Evolutionary conservation across 2,888 invertebrate genomes (phyloP).

Genomic region (Cantharis nigra): DNA sequence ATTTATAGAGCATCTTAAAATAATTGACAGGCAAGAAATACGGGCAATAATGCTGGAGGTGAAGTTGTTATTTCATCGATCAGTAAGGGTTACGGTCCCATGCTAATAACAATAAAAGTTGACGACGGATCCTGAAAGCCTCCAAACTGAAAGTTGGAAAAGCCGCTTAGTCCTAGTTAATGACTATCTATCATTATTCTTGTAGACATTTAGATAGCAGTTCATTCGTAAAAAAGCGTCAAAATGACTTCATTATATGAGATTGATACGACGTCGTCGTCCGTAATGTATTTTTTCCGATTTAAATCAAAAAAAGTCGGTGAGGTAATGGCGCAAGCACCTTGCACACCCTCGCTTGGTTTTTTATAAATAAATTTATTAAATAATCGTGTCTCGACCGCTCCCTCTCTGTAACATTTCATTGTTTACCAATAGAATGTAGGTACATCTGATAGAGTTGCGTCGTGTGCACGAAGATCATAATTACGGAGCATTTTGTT

Average conservation of each 20-base stretch:
- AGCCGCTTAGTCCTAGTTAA: slow-evolving; percentile 21
- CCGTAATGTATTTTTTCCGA: slow-evolving; percentile 9
- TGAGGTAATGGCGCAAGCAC: neutral
- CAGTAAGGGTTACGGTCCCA: slow-evolving; percentile 19
- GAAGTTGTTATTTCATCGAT: slow-evolving; percentile 39
- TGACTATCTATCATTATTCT: slow-evolving; percentile 29
- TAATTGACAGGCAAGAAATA: slow-evolving; percentile 49
- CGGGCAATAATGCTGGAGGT: slow-evolving; percentile 32
- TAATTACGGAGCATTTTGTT: neutral
- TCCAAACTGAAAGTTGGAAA: slow-evolving; percentile 16
- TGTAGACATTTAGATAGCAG: slow-evolving; percentile 26
- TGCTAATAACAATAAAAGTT: slow-evolving; percentile 28
- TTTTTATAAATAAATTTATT: slow-evolving; percentile 4
- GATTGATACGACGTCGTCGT: slow-evolving; percentile 19
- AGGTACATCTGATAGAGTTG: slow-evolving; percentile 21
- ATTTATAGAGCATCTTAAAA: slow-evolving; percentile 50
- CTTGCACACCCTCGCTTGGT: neutral
- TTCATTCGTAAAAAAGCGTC: slow-evolving; percentile 22
- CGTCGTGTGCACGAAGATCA: slow-evolving; percentile 20
- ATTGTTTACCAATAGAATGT: slow-evolving; percentile 27
- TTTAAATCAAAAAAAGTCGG: slow-evolving; percentile 3
- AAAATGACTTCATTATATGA: slow-evolving; percentile 19
- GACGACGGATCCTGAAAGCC: slow-evolving; percentile 8
- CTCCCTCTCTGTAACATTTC: slow-evolving; percentile 26
- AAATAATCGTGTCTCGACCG: slow-evolving; percentile 18